Conservation (phyloP, 2,113 vertebrate genomes). For the Sander vitreus region DNA sequence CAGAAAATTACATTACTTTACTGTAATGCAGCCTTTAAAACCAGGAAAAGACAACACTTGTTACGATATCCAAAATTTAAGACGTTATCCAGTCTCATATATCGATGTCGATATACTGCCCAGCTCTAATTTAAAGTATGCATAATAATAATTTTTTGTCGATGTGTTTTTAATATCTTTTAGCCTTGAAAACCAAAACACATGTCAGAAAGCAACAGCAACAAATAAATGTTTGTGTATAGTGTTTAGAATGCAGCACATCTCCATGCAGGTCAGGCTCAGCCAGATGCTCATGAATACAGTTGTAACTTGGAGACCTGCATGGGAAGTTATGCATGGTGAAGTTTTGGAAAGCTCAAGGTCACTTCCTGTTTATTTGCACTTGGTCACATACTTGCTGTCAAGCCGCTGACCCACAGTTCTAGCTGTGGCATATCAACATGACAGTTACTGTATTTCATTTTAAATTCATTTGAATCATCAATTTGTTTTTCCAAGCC, state of each 20-base stretch:
- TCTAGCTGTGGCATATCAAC: constrained; percentile 35
- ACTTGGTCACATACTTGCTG: constrained; percentile 54
- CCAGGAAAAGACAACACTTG: no score
- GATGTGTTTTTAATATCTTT: neutral
- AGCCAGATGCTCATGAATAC: constrained; percentile 85
- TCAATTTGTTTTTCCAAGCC: constrained; percentile 9
- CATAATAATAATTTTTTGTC: no score
- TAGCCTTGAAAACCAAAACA: constrained; percentile 22
- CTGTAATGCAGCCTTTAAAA: no score
- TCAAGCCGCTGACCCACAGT: constrained; percentile 48
- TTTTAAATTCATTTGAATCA: constrained; percentile 54
- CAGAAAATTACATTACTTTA: no score
- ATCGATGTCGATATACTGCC: no score
- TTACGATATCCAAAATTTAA: no score
- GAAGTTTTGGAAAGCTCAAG: constrained; percentile 79
- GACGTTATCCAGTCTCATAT: no score
- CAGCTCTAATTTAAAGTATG: no score
- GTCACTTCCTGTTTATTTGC: constrained; percentile 73
- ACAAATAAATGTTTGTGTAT: constrained; percentile 41
- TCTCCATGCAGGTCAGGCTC: constrained; percentile 66
- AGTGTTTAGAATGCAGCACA: constrained; percentile 66
- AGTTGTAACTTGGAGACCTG: constrained; percentile 63
- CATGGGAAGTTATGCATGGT: constrained; percentile 42
- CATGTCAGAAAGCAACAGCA: constrained; percentile 24
- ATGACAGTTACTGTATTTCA: constrained; percentile 47